Percentiles rank a stretch among this genome's conserved stretches.
phyloP scores from a whole-genome alignment of 2,888 invertebrate genomes.

The Plusia festucae region DNA sequence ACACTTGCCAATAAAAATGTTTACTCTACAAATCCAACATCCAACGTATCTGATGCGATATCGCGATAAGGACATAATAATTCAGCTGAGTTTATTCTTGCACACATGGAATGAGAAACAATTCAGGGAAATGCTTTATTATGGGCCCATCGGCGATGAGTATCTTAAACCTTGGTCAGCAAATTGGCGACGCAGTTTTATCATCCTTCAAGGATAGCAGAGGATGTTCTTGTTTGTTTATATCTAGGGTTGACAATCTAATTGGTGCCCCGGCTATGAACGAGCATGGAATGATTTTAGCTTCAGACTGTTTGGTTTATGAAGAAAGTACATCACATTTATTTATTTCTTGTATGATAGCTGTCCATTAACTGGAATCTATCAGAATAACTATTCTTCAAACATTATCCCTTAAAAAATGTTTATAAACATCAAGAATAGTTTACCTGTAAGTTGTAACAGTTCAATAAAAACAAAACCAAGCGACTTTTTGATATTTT shows the following conservation, averaged over 20 bases:
- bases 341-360: background rate
- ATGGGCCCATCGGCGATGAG: constrained; percentile 31
- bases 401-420: background rate
- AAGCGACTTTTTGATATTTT: constrained; percentile 14
- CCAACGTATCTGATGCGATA: constrained; percentile 13
- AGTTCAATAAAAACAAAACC: background rate
- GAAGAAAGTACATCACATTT: background rate
- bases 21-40: background rate
- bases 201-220: background rate
- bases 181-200: constrained; percentile 20
- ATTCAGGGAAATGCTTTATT: constrained; percentile 43
- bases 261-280: background rate
- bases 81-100: constrained; percentile 19
- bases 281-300: background rate
- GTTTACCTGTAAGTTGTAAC: background rate
- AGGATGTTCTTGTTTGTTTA: background rate
- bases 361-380: background rate
- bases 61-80: constrained; percentile 23
- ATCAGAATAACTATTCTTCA: background rate
- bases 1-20: background rate
- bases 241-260: background rate
- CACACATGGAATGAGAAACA: constrained; percentile 27
- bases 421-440: background rate
- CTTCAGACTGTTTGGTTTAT: background rate
- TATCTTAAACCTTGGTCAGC: constrained; percentile 36